Evolutionary conservation across 2,888 invertebrate genomes (phyloP).

Genomic region (Ormyrus pomaceus): DNA sequence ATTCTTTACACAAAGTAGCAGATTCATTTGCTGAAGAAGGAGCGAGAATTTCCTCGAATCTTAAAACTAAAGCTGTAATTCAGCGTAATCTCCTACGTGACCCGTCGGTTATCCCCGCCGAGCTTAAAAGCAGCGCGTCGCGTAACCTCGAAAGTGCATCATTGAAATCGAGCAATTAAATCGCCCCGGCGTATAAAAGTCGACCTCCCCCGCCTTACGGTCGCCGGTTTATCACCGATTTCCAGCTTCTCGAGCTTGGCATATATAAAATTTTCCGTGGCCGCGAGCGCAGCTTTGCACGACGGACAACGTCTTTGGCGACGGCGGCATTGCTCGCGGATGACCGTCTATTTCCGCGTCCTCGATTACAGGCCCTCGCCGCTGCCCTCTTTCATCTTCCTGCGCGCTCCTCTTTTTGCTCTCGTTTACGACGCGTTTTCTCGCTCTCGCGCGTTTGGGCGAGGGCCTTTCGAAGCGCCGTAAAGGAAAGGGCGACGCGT

Average conservation of each 20-base stretch:
- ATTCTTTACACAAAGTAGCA: too few species aligned
- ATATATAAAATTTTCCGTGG: background rate
- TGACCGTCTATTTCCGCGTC: conserved; percentile 2
- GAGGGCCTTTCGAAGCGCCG: background rate
- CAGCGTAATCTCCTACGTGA: too few species aligned
- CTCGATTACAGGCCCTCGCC: background rate
- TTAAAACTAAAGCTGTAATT: too few species aligned
- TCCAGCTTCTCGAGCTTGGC: background rate
- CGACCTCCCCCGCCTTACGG: background rate
- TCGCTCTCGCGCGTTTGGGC: background rate
- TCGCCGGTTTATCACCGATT: conserved; percentile 31
- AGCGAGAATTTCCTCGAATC: too few species aligned
- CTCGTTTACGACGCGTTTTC: background rate
- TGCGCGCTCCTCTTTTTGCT: background rate
- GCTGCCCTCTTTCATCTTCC: conserved; percentile 13
- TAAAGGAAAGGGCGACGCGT: conserved; percentile 2
- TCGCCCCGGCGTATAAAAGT: conserved; percentile 10
- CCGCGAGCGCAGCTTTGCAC: background rate
- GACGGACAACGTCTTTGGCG: conserved; percentile 25
- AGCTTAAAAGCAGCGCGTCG: background rate
- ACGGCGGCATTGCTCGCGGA: background rate
- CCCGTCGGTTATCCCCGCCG: background rate
- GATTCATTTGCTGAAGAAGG: too few species aligned
- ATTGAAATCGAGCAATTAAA: conserved; percentile 24
- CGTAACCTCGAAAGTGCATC: background rate